Percentiles rank a stretch among this genome's conserved stretches.
Conservation (phyloP, 2,888 invertebrate genomes). For the Dichetophora obliterata region DNA sequence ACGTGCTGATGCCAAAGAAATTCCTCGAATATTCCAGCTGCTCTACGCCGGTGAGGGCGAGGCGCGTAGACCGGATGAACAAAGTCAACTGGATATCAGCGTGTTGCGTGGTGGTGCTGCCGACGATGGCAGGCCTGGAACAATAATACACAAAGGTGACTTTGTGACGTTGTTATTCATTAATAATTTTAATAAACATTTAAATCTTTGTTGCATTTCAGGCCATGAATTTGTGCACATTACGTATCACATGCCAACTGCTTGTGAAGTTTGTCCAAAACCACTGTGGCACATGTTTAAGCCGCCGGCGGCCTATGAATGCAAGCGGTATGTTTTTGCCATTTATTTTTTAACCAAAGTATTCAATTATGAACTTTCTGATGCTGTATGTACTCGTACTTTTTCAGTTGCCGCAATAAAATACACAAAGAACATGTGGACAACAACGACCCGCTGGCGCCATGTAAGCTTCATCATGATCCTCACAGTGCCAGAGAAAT, state of each 20-base stretch:
- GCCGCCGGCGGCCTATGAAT: slow-evolving; percentile 97
- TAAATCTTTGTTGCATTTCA: slow-evolving; percentile 61
- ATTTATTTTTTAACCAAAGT: background rate
- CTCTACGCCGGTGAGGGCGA: slow-evolving; percentile 98
- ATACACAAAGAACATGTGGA: slow-evolving; percentile 97
- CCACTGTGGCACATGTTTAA: slow-evolving; percentile 98
- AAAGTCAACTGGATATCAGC: slow-evolving; percentile 74
- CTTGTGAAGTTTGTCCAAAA: slow-evolving; percentile 97
- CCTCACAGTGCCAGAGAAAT: slow-evolving; percentile 94
- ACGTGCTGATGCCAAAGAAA: slow-evolving; percentile 98
- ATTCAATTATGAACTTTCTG: background rate
- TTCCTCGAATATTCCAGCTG: slow-evolving; percentile 97
- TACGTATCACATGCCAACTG: slow-evolving; percentile 97
- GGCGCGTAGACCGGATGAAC: slow-evolving; percentile 82
- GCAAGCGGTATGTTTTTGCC: slow-evolving; percentile 76
- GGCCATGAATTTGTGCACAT: slow-evolving; percentile 96
- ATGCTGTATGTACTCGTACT: background rate
- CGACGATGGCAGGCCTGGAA: slow-evolving; percentile 67
- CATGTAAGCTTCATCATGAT: slow-evolving; percentile 97
- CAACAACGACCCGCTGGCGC: slow-evolving; percentile 84
- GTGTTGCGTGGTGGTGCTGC: slow-evolving; percentile 70
- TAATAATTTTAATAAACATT: background rate
- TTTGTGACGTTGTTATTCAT: background rate
- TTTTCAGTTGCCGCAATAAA: slow-evolving; percentile 91
- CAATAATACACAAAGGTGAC: slow-evolving; percentile 68